Percentiles rank a stretch among this genome's conserved stretches.
Evolutionary conservation across 2,113 vertebrate species (phyloP).

Genomic region (Butastur rufipennis): DNA sequence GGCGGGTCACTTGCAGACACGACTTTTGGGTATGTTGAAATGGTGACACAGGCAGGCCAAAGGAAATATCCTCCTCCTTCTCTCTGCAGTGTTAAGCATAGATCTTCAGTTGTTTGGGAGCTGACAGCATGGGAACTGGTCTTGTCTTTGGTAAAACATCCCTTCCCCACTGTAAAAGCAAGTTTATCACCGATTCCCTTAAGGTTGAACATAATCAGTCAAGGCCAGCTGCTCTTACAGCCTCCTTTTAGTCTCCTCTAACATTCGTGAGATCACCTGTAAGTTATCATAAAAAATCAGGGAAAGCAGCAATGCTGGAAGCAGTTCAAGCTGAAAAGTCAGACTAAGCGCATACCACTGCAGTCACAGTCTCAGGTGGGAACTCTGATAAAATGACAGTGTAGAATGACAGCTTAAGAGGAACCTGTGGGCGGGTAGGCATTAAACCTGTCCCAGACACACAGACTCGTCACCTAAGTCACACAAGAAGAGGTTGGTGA

Average conservation of each 20-base stretch:
- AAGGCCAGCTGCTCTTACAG: not conserved
- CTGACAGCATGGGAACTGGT: not conserved
- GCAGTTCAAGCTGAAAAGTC: constrained; percentile 25
- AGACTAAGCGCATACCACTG: not conserved
- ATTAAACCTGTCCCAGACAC: constrained; percentile 67
- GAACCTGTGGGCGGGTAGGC: constrained; percentile 58
- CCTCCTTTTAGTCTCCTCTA: not conserved
- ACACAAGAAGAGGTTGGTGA: constrained; percentile 56
- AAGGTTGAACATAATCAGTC: not conserved
- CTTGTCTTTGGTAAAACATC: not conserved
- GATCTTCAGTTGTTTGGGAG: not conserved
- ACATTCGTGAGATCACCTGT: not conserved
- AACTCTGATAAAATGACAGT: constrained; percentile 60
- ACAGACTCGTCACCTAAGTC: constrained; percentile 53
- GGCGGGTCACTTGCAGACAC: not conserved
- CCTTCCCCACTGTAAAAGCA: not conserved
- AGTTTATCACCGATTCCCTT: not conserved
- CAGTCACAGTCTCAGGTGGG: constrained; percentile 47
- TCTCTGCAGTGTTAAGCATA: not conserved
- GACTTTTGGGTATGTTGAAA: not conserved
- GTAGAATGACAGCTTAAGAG: constrained; percentile 67
- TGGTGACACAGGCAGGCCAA: not conserved
- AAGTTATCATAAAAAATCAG: not conserved
- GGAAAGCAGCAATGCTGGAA: not conserved
- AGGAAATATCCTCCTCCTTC: not conserved